phyloP scores from a whole-genome alignment of 2,113 vertebrate species.

The Ramphastos sulfuratus region DNA sequence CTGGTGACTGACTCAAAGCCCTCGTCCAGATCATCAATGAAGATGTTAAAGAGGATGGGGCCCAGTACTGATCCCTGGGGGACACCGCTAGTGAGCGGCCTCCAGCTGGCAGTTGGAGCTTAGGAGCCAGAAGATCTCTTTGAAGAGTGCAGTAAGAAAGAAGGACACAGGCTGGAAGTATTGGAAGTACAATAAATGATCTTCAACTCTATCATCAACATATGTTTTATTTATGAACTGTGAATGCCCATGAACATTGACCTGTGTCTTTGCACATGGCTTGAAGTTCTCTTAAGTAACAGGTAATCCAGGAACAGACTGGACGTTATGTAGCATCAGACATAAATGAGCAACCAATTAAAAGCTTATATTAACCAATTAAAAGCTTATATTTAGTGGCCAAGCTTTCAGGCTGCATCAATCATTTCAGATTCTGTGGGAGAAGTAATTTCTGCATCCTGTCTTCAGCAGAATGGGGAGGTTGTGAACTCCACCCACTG shows the following conservation, averaged over 20 bases:
- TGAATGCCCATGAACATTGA: neutral
- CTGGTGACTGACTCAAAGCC: too few relatives aligned
- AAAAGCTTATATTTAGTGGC: neutral
- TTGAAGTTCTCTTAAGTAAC: neutral
- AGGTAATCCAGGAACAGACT: neutral
- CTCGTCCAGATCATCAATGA: too few relatives aligned
- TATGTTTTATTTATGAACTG: neutral
- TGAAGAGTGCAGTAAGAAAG: fast-evolving
- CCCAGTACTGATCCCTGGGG: too few relatives aligned
- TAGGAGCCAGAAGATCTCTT: neutral
- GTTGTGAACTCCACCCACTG: constrained; percentile 26
- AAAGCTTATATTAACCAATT: too few relatives aligned
- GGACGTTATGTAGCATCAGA: neutral
- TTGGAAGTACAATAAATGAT: neutral
- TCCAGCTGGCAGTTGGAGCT: neutral
- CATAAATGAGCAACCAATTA: neutral
- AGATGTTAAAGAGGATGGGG: too few relatives aligned
- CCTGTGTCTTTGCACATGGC: neutral
- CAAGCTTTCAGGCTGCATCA: neutral
- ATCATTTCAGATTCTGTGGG: neutral
- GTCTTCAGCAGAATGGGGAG: neutral
- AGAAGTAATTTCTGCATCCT: neutral
- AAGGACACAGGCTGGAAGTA: neutral
- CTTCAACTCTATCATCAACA: neutral
- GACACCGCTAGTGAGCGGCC: too few relatives aligned